Evolutionary conservation across 2,797 vertebrate species (phyloP).

Genomic region (Karalla daura): DNA sequence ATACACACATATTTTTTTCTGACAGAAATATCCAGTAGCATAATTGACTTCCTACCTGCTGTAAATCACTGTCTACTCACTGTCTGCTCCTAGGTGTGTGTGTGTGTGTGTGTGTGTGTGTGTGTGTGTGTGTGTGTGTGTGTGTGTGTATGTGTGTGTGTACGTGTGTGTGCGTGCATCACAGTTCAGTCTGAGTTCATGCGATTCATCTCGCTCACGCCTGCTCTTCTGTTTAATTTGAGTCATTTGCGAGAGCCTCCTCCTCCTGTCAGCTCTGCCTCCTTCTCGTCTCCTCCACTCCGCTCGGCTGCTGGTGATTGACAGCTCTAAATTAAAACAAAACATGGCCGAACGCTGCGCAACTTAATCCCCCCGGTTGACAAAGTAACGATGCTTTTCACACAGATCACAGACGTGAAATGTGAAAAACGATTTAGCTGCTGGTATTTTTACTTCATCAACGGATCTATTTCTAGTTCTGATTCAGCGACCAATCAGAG

Average conservation of each 20-base stretch:
- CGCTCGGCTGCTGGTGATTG: slow-evolving; percentile 34
- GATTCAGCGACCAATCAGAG: neutral
- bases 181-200: slow-evolving; percentile 55
- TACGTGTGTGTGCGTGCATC: slow-evolving; percentile 2
- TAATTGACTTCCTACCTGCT: slow-evolving; percentile 65
- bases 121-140: neutral
- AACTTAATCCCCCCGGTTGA: slow-evolving; percentile 22
- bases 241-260: slow-evolving; percentile 33
- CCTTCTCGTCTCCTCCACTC: slow-evolving; percentile 19
- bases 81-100: slow-evolving; percentile 29
- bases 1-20: slow-evolving; percentile 22
- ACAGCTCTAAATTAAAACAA: slow-evolving; percentile 56
- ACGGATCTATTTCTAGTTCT: slow-evolving; percentile 20
- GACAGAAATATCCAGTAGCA: slow-evolving; percentile 57
- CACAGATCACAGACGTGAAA: neutral
- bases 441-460: slow-evolving; percentile 21
- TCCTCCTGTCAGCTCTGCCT: neutral
- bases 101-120: slow-evolving; percentile 21
- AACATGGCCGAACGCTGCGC: slow-evolving; percentile 35
- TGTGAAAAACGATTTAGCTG: slow-evolving; percentile 14
- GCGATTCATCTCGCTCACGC: slow-evolving; percentile 33
- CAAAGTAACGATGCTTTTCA: slow-evolving; percentile 2
- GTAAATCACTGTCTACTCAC: slow-evolving; percentile 52
- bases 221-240: slow-evolving; percentile 25
- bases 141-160: slow-evolving; percentile 2